These are phyloP conservation scores for Mechanitis mazaeus DNA, from an alignment of 2,888 invertebrate genomes.

Conservation along the genomic window DNA sequence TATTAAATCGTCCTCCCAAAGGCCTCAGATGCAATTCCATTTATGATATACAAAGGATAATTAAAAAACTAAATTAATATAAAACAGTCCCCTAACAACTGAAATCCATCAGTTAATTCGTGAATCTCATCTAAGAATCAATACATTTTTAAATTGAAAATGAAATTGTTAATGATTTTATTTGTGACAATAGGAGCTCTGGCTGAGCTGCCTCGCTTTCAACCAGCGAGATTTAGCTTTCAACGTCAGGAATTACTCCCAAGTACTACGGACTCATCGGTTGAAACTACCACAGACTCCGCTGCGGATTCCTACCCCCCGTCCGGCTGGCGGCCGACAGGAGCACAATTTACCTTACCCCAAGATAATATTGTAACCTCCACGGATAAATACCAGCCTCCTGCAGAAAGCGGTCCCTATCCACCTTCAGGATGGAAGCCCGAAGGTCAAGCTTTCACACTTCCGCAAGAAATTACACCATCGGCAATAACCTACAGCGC, in stretches of 20 bases:
- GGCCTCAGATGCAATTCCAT: conserved; percentile 40
- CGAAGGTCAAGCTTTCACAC: conserved; percentile 52
- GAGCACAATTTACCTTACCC: conserved; percentile 41
- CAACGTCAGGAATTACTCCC: conserved; percentile 67
- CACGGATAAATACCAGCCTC: conserved; percentile 41
- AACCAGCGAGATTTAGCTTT: conserved; percentile 64
- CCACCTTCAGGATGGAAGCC: conserved; percentile 69
- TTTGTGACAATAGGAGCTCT: conserved; percentile 46
- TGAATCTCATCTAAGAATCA: conserved; percentile 29
- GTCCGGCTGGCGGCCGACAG: conserved; percentile 66
- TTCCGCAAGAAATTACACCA: conserved; percentile 51
- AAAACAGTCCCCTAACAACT: conserved; percentile 22
- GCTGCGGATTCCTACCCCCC: conserved; percentile 49
- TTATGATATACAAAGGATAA: conserved; percentile 36
- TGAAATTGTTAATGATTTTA: conserved; percentile 55
- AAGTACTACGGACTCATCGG: conserved; percentile 59
- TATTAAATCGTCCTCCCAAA: conserved; percentile 43
- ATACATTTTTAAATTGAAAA: conserved; percentile 31
- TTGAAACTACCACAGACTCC: conserved; percentile 54
- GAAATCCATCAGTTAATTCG: conserved; percentile 29
- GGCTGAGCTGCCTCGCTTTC: conserved; percentile 67
- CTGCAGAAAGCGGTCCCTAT: conserved; percentile 48
- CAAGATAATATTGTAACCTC: conserved; percentile 45
- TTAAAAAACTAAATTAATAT: conserved; percentile 29
- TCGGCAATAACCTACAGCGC: conserved; percentile 52